Percentiles rank a stretch among this genome's conserved stretches.
phyloP scores from a whole-genome alignment of 2,888 invertebrate genomes.

The Eupithecia vulgata region DNA sequence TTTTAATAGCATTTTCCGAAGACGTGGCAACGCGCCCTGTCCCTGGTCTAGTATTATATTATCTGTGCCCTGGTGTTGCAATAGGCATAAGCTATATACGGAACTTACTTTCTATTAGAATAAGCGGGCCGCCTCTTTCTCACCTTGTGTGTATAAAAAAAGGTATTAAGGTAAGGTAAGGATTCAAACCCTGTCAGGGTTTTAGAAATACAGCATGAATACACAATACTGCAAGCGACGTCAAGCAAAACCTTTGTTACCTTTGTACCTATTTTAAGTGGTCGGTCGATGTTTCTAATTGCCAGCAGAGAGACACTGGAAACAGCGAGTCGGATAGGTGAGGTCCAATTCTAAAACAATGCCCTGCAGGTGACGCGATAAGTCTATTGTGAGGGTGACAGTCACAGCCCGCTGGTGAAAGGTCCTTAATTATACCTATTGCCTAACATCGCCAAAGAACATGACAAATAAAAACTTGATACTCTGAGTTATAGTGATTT shows the following conservation, averaged over 20 bases:
- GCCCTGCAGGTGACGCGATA: constrained; percentile 31
- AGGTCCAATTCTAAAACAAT: constrained; percentile 27
- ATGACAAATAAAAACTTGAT: background rate
- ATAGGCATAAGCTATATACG: no score
- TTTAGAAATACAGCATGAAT: no score
- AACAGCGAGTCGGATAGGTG: background rate
- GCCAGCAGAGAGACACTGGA: background rate
- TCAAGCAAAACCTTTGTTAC: background rate
- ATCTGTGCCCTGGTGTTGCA: no score
- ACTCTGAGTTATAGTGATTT: background rate
- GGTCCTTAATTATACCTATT: background rate
- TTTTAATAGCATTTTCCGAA: no score
- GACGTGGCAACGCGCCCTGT: no score
- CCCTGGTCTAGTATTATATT: no score
- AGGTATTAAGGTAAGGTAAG: no score
- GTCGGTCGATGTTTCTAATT: background rate
- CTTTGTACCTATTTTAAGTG: background rate
- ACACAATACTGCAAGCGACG: background rate
- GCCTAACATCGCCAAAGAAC: background rate
- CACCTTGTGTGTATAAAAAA: no score
- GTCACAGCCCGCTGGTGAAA: constrained; percentile 10
- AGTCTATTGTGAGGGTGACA: constrained; percentile 29
- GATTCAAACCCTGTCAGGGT: no score
- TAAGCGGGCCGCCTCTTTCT: no score
- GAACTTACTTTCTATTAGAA: no score